A percentile compares a stretch with the other conserved stretches of the same genome.
Conservation (phyloP, 2,113 vertebrate species). For the Grus americana region DNA sequence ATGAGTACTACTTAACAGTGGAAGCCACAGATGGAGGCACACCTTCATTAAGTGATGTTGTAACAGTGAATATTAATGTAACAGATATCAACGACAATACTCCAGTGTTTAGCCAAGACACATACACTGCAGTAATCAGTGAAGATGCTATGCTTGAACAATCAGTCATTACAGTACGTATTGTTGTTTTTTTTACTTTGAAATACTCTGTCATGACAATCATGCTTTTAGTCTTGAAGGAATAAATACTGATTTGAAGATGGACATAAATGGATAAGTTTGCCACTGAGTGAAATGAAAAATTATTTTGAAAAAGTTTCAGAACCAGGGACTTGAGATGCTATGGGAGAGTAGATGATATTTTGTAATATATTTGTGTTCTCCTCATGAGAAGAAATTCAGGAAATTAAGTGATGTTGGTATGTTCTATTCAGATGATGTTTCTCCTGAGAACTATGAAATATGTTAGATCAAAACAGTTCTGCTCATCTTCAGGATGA, state of each 20-base stretch:
- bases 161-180: slow-evolving; percentile 82
- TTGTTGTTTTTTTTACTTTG: neutral
- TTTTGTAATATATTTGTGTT: neutral
- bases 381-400: neutral
- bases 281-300: neutral
- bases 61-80: slow-evolving; percentile 92
- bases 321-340: neutral
- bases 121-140: slow-evolving; percentile 89
- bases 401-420: neutral
- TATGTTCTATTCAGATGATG: neutral
- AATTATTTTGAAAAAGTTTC: neutral
- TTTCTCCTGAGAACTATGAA: slow-evolving; percentile 43
- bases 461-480: neutral
- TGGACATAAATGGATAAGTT: neutral
- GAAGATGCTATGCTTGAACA: slow-evolving; percentile 89
- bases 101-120: slow-evolving; percentile 88
- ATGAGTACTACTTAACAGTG: slow-evolving; percentile 93
- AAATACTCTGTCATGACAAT: neutral
- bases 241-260: neutral
- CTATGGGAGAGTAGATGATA: neutral
- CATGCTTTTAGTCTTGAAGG: neutral
- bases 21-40: slow-evolving; percentile 93
- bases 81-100: slow-evolving; percentile 95
- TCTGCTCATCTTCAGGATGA: neutral
- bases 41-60: slow-evolving; percentile 89